Percentiles rank a stretch among this genome's conserved stretches.
Evolutionary conservation across 2,797 vertebrate genomes (phyloP).

Genomic region (Emys orbicularis): DNA sequence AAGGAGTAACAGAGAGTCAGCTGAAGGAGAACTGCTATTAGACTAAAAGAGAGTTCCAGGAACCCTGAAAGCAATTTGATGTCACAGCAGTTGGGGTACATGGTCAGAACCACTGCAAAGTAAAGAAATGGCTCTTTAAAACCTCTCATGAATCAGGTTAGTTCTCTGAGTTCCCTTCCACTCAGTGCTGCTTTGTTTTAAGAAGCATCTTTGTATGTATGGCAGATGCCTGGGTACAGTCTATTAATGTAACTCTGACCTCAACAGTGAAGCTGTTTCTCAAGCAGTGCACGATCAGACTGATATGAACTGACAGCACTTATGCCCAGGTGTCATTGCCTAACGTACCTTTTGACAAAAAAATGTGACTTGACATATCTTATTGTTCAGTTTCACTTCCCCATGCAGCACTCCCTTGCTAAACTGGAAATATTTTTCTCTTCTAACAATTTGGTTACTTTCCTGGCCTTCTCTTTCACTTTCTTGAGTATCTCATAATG

Average conservation of each 20-base stretch:
- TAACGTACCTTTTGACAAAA: constrained; percentile 33
- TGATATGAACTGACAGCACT: constrained; percentile 51
- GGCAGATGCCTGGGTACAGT: background rate
- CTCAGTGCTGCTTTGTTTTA: background rate
- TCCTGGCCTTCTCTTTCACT: background rate
- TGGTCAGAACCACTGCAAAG: background rate
- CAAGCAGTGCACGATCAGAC: background rate
- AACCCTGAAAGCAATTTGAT: background rate
- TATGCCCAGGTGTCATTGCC: constrained; percentile 11
- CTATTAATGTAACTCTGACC: constrained; percentile 22
- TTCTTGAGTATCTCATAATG: background rate
- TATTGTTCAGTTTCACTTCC: constrained; percentile 42
- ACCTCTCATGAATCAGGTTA: rapidly evolving
- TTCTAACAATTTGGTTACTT: background rate
- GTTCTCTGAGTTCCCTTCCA: background rate
- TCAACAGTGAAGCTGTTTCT: constrained; percentile 30
- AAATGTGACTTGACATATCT: constrained; percentile 35
- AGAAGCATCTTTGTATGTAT: background rate
- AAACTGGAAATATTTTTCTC: background rate
- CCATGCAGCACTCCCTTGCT: background rate
- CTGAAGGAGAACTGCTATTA: background rate
- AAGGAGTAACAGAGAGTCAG: background rate
- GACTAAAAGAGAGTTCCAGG: background rate
- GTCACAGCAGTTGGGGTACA: background rate
- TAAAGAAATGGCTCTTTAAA: background rate